Conservation (phyloP, 2,113 vertebrate species). For the Mastomys natalensis region DNA sequence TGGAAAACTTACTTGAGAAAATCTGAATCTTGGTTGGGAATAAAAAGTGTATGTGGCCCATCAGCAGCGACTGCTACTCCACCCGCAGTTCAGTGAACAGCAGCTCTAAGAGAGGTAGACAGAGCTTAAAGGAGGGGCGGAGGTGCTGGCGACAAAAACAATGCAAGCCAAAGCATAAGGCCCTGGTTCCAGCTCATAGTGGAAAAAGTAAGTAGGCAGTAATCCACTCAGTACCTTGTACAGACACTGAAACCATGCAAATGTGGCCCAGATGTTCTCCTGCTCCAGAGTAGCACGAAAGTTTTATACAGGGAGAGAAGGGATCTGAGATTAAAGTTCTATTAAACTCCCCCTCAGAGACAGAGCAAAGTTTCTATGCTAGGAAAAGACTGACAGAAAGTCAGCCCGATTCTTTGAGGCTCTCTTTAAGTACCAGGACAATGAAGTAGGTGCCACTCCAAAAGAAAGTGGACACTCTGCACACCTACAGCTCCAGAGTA, state of each 20-base stretch:
- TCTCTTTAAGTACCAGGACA: background rate
- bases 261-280: background rate
- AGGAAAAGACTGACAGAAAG: background rate
- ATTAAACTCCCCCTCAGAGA: too few relatives aligned
- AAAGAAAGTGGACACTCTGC: background rate
- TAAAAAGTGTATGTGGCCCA: background rate
- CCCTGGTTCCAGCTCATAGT: background rate
- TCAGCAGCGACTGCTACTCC: background rate
- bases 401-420: background rate
- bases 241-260: background rate
- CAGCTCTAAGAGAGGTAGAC: background rate
- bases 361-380: background rate
- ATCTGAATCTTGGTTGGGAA: background rate
- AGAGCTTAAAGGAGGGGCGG: background rate
- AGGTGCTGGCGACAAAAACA: background rate
- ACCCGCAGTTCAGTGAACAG: background rate
- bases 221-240: background rate
- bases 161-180: background rate
- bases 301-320: too few relatives aligned
- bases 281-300: background rate
- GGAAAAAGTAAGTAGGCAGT: background rate
- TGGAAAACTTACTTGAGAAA: slow-evolving; percentile 5
- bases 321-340: too few relatives aligned
- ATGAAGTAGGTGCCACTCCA: background rate
- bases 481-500: background rate